These are phyloP conservation scores for Asarcornis scutulata DNA, from an alignment of 2,113 vertebrate genomes.

Conservation along the genomic window DNA sequence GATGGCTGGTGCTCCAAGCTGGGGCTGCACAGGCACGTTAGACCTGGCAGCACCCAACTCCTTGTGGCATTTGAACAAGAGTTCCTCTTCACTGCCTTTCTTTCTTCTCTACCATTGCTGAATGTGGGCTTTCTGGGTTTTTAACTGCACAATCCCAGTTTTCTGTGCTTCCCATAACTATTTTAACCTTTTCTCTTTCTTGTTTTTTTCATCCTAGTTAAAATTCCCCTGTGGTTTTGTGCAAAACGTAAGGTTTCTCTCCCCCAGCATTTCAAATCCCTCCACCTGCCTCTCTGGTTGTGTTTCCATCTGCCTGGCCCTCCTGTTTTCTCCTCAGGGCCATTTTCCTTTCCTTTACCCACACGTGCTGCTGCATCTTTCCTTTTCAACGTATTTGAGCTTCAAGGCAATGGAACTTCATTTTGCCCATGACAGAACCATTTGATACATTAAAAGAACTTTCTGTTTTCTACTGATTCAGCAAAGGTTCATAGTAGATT, in stretches of 20 bases:
- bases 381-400: background rate
- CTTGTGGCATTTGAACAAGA: background rate
- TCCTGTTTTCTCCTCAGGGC: background rate
- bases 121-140: background rate
- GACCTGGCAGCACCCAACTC: background rate
- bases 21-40: fast-evolving
- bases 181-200: background rate
- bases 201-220: background rate
- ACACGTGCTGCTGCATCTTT: background rate
- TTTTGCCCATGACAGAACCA: background rate
- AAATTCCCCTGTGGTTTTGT: background rate
- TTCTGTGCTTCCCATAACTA: background rate
- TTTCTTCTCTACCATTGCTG: background rate
- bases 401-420: background rate
- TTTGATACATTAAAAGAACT: background rate
- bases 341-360: background rate
- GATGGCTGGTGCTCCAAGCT: background rate
- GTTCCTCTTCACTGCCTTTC: background rate
- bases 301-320: background rate
- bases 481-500: background rate
- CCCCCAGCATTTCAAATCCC: background rate
- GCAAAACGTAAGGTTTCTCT: background rate
- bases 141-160: background rate
- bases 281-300: background rate
- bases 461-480: background rate